These are phyloP conservation scores for Eretmochelys imbricata DNA, from an alignment of 2,113 vertebrate genomes.

Conservation along the genomic window DNA sequence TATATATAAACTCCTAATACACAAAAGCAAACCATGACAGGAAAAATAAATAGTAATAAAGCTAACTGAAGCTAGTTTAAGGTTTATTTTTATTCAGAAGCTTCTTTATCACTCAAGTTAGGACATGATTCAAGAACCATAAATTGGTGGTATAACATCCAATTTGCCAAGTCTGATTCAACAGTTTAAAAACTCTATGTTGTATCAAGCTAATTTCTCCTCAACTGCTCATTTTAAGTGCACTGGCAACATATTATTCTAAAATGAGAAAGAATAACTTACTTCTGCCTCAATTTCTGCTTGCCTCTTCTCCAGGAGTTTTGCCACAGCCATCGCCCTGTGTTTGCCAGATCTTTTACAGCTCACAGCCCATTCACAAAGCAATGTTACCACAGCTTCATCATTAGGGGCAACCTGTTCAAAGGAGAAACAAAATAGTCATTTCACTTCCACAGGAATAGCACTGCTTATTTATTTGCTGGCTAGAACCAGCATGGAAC, in stretches of 20 bases:
- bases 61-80: neutral
- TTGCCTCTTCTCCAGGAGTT: conserved; percentile 81
- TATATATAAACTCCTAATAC: neutral
- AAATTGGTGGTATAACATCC: neutral
- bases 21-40: neutral
- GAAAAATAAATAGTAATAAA: neutral
- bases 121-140: neutral
- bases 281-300: conserved; percentile 81
- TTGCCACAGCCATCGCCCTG: conserved; percentile 80
- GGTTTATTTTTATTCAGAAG: neutral
- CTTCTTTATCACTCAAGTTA: neutral
- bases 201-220: neutral
- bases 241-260: rapidly evolving
- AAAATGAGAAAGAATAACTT: neutral
- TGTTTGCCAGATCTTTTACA: conserved; percentile 79
- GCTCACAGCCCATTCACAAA: conserved; percentile 83
- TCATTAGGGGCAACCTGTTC: conserved; percentile 69
- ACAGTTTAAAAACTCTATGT: neutral
- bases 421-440: neutral
- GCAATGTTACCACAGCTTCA: conserved; percentile 72
- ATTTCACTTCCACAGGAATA: neutral
- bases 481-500: neutral
- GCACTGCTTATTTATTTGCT: neutral
- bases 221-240: neutral
- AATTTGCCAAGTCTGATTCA: neutral